phyloP scores from a whole-genome alignment of 2,888 invertebrate species.

The Dasysyrphus tricinctus region DNA sequence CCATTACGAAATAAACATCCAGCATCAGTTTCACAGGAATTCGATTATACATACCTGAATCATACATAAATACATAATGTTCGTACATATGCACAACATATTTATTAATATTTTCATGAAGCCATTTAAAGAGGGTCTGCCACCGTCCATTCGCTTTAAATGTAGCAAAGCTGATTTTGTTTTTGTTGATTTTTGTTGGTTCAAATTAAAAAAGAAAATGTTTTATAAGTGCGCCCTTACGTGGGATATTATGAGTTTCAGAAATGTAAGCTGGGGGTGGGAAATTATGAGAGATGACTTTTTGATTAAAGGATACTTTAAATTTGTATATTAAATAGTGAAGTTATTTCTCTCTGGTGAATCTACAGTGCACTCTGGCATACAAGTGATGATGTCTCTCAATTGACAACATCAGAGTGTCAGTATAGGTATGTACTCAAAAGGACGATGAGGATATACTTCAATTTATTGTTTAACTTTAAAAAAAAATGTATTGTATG shows the following conservation, averaged over 20 bases:
- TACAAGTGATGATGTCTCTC: slow-evolving; percentile 42
- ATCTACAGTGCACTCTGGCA: slow-evolving; percentile 20
- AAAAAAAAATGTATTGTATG: not conserved
- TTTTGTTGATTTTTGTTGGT: not conserved
- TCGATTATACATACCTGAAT: not conserved
- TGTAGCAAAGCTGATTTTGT: not conserved
- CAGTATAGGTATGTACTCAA: slow-evolving; percentile 21
- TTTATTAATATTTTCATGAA: not conserved
- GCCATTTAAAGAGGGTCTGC: not conserved
- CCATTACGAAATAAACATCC: slow-evolving; percentile 64
- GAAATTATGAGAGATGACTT: not conserved
- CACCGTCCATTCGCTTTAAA: too few relatives aligned
- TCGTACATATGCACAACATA: too few relatives aligned
- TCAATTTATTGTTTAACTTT: slow-evolving; percentile 57
- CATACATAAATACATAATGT: not conserved
- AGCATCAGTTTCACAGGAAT: slow-evolving; percentile 33
- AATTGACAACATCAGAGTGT: slow-evolving; percentile 57
- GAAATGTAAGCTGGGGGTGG: not conserved
- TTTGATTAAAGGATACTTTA: slow-evolving; percentile 45
- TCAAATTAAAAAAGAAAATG: slow-evolving; percentile 40
- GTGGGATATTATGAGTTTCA: slow-evolving; percentile 27
- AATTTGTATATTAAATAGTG: slow-evolving; percentile 62
- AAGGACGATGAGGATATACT: slow-evolving; percentile 17
- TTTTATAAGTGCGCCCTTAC: slow-evolving; percentile 49
- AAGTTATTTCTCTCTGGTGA: slow-evolving; percentile 24